Conservation (phyloP, 2,113 vertebrate species). For the Sakesphorus luctuosus region DNA sequence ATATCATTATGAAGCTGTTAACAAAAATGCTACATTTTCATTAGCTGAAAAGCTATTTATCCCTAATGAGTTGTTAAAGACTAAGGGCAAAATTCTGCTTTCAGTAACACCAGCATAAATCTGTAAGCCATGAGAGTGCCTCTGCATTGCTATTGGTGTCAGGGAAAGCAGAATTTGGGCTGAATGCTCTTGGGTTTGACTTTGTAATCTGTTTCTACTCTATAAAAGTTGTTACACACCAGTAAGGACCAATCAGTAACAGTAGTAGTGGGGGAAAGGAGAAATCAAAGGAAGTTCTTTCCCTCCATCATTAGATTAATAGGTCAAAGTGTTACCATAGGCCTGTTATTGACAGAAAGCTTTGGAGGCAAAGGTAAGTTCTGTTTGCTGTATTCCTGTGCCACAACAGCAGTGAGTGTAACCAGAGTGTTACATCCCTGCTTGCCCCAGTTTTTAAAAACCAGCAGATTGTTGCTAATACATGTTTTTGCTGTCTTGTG, state of each 20-base stretch:
- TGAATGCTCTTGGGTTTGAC: slow-evolving; percentile 23
- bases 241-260: slow-evolving; percentile 43
- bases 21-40: slow-evolving; percentile 48
- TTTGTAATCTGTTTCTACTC: background rate
- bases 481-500: background rate
- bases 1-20: slow-evolving; percentile 45
- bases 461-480: background rate
- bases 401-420: background rate
- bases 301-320: background rate
- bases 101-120: slow-evolving; percentile 23
- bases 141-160: background rate
- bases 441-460: slow-evolving; percentile 35
- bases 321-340: background rate
- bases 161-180: background rate
- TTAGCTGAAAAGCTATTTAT: slow-evolving; percentile 67
- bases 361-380: background rate
- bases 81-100: slow-evolving; percentile 32
- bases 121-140: background rate
- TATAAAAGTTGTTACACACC: slow-evolving; percentile 42
- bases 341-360: background rate
- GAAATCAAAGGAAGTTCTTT: slow-evolving; percentile 30
- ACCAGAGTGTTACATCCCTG: background rate
- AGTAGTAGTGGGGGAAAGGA: slow-evolving; percentile 7
- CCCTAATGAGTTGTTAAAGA: slow-evolving; percentile 53
- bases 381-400: background rate